These are phyloP conservation scores for Percopsis transmontana DNA, from an alignment of 2,113 vertebrate genomes.

Conservation along the genomic window DNA sequence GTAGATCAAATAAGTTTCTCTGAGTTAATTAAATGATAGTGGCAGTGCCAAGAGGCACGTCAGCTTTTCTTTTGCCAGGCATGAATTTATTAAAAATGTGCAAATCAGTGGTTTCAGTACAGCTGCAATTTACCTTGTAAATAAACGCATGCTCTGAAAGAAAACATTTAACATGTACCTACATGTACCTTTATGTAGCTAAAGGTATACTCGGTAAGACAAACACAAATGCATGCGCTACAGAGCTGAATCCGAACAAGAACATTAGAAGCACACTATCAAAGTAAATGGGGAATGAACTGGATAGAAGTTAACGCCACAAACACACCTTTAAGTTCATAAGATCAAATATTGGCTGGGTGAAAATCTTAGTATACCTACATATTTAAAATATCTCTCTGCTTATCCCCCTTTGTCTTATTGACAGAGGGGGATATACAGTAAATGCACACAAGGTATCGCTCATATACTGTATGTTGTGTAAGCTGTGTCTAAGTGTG, in stretches of 20 bases:
- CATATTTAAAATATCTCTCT: too few species aligned
- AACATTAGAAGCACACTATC: too few species aligned
- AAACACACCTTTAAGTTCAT: too few species aligned
- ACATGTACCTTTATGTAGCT: too few species aligned
- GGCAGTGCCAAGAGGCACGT: not conserved
- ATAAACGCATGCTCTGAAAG: constrained; percentile 15
- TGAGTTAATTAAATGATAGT: constrained; percentile 6
- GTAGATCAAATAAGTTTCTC: constrained; percentile 11
- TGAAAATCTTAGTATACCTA: too few species aligned
- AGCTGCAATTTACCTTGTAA: constrained; percentile 10
- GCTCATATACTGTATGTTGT: constrained; percentile 29
- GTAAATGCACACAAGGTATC: constrained; percentile 5
- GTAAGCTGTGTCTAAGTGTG: constrained; percentile 30
- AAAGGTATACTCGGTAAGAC: too few species aligned
- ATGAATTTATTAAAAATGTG: not conserved
- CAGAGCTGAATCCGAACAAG: too few species aligned
- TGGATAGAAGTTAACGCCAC: too few species aligned
- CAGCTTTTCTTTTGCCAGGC: not conserved
- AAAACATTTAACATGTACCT: too few species aligned
- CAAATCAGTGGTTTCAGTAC: constrained; percentile 9
- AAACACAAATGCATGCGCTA: too few species aligned
- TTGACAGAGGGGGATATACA: not conserved
- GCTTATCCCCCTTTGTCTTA: not conserved
- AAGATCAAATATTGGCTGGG: too few species aligned
- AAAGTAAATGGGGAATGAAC: too few species aligned